Base-by-base conservation (phyloP, 2,888 invertebrate species). In the Leucoptera coffeella region DNA sequence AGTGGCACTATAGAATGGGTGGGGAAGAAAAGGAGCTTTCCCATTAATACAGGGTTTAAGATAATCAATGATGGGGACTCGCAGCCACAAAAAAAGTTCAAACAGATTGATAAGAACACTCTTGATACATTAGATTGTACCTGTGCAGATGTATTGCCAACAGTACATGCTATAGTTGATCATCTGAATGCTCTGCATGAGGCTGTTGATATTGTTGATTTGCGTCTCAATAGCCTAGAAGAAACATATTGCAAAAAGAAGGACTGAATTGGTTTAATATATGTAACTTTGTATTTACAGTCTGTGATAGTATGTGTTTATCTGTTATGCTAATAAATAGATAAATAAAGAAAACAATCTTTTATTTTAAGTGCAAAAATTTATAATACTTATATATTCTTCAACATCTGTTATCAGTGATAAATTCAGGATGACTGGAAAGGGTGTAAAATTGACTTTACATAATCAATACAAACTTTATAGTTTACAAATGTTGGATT, bases 101-200 rank as follows among this genome's bases (percentile, higher is more conserved):
- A 40, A 35, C 15, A 14, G 8, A 14, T 15, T 9, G 42, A 42
- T 19, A 45, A 39, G 35, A 35, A 45, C 20, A 19, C 12, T 12
- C 14, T 14, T 9, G 42, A 42, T 17, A 45, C 38, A 35, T 35
- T 45, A 21, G 54, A 54, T 29, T 64, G 64, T 50, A 51, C 61
- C 30, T 64, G 64, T 53, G 56, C 55, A 27, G 56, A 65, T 48
- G 53, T 67, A 11, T 36, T 69, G 29, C 67, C 69, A 22, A 67
- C 67, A 31, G 59, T 75, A 2, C 62, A 71, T 58, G 64, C 64
- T 22, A 61, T 77, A 37, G 67, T 67, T 31, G 67, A 73, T 32
- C 74, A 77, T 45, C 50, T 78, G 25, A 72, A 73, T 50, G 69
- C 69, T 9, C 47, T 77, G 7, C 71, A 73, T 40, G 67, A 74